These are phyloP conservation scores for Phasia obesa DNA, from an alignment of 2,888 invertebrate species.

Conservation along the genomic window DNA sequence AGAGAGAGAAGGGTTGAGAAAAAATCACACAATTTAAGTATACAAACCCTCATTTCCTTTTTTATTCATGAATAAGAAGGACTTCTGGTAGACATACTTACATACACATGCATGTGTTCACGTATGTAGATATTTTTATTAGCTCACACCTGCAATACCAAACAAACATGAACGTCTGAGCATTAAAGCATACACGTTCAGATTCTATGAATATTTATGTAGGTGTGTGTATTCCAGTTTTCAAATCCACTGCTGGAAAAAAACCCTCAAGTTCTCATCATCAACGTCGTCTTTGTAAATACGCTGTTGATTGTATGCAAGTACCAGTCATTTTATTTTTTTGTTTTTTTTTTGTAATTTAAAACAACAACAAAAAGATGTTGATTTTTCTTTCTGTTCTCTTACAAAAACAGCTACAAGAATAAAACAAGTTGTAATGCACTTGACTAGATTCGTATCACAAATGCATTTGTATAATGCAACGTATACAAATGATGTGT, in stretches of 20 bases:
- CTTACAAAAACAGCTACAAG: not conserved
- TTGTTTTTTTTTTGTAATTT: conserved; percentile 28
- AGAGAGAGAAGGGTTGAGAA: not conserved
- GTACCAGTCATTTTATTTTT: too few species aligned
- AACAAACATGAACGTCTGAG: too few species aligned
- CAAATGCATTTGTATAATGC: conserved; percentile 36
- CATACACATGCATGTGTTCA: not conserved
- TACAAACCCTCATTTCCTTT: conserved; percentile 28
- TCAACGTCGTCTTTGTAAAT: conserved; percentile 31
- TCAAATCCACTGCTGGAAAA: conserved; percentile 4
- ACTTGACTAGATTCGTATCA: conserved; percentile 53
- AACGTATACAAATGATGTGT: not conserved
- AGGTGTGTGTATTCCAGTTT: not conserved
- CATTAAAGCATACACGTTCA: not conserved
- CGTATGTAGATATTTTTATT: not conserved
- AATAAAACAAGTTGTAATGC: conserved; percentile 33
- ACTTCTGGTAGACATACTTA: not conserved
- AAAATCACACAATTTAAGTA: not conserved
- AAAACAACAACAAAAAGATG: conserved; percentile 48
- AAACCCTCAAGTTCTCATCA: conserved; percentile 41
- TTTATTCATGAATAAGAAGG: not conserved
- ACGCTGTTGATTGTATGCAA: conserved; percentile 43
- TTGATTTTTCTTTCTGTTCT: conserved; percentile 43
- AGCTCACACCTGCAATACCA: too few species aligned
- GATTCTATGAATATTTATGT: too few species aligned